These are phyloP conservation scores for Callyntrura sp. DNA, from an alignment of 2,888 invertebrate species.

Conservation along the genomic window DNA sequence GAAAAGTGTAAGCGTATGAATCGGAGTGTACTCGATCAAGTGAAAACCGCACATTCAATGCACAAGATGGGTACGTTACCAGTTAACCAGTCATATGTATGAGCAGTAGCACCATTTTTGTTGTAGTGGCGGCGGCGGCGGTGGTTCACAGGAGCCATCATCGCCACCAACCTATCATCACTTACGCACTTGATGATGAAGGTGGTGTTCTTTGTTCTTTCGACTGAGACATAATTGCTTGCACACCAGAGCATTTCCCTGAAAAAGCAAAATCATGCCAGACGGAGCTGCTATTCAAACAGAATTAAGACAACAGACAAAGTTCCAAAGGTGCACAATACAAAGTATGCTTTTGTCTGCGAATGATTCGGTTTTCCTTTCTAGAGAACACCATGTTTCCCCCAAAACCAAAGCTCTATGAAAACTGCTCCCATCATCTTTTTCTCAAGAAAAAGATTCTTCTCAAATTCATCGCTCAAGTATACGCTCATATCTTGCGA, in stretches of 20 bases:
- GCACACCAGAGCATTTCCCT: conserved; percentile 11
- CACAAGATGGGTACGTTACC: not conserved
- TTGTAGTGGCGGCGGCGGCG: not conserved
- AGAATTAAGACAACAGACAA: not conserved
- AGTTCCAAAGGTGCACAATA: not conserved
- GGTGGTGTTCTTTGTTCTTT: conserved; percentile 58
- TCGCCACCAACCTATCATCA: conserved; percentile 18
- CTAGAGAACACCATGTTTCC: not conserved
- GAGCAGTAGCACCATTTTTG: not conserved
- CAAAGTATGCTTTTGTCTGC: conserved; percentile 5
- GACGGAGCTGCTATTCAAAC: not conserved
- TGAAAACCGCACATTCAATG: conserved; percentile 26
- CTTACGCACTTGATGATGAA: conserved; percentile 35
- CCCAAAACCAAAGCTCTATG: not conserved
- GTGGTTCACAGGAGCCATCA: not conserved
- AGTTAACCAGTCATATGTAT: not conserved
- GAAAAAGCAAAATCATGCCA: not conserved
- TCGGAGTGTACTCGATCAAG: conserved; percentile 17
- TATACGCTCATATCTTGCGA: conserved; percentile 10
- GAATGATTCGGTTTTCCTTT: not conserved
- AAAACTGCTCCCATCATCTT: conserved; percentile 29
- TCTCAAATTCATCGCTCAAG: conserved; percentile 21
- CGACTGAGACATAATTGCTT: conserved; percentile 50
- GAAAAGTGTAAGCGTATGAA: conserved; percentile 5
- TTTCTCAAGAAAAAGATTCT: not conserved